Percentiles rank a stretch among this genome's conserved stretches.
phyloP scores from a whole-genome alignment of 2,797 vertebrate species.

The Cryptoprocta ferox region DNA sequence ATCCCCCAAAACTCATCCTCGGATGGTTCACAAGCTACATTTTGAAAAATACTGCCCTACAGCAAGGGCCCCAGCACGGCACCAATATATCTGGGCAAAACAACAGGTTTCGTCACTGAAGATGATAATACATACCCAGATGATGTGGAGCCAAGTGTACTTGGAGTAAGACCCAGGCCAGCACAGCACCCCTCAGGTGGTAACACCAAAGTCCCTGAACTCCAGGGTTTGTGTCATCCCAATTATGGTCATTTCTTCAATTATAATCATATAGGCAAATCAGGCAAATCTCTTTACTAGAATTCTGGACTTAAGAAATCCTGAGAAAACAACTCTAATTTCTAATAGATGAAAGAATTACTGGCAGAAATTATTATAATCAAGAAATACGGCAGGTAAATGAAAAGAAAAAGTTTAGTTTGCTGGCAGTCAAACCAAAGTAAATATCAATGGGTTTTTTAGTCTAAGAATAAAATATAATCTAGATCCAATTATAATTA shows the following conservation, averaged over 20 bases:
- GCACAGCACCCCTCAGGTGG: background rate
- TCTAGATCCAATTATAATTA: background rate
- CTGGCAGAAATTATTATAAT: background rate
- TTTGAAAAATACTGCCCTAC: background rate
- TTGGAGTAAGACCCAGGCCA: background rate
- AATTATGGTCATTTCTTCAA: background rate
- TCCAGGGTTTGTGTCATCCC: background rate
- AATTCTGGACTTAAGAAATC: background rate
- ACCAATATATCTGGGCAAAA: background rate
- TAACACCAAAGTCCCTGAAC: background rate
- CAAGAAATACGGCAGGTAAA: background rate
- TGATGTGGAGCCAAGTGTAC: background rate
- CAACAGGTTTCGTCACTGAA: background rate
- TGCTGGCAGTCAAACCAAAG: background rate
- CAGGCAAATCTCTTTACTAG: background rate
- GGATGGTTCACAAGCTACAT: background rate
- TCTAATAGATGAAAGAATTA: slow-evolving; percentile 14
- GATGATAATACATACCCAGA: background rate
- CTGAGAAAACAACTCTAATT: slow-evolving; percentile 8
- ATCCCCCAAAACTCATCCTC: background rate
- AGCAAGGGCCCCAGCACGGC: background rate
- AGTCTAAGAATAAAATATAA: slow-evolving; percentile 4
- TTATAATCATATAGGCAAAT: background rate
- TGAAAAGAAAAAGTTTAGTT: background rate
- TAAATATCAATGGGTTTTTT: background rate